A percentile compares a stretch with the other conserved stretches of the same genome.
Evolutionary conservation across 2,113 vertebrate genomes (phyloP).

Genomic region (Phylloscopus trochilus): DNA sequence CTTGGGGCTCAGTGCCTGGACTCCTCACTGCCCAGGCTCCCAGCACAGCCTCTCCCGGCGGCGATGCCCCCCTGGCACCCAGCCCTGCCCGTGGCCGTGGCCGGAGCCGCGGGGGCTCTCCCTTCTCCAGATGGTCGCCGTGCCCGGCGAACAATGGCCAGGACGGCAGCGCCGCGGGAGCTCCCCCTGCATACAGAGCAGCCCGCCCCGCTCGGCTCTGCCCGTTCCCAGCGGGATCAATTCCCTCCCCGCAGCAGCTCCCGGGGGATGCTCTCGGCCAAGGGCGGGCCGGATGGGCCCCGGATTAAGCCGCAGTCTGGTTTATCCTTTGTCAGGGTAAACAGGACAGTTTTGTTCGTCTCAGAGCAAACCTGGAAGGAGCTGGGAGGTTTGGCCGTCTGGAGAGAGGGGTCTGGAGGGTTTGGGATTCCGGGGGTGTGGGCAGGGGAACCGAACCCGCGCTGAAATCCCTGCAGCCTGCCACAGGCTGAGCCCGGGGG

Average conservation of each 20-base stretch:
- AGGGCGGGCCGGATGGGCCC: neutral
- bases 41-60: too few species aligned
- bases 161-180: too few species aligned
- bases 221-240: neutral
- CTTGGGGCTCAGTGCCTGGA: too few species aligned
- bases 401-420: neutral
- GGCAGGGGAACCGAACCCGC: neutral
- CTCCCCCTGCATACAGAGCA: slow-evolving; percentile 31
- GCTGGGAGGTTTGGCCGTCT: too few species aligned
- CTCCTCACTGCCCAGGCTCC: too few species aligned
- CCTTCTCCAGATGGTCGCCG: neutral
- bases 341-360: neutral
- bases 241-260: neutral
- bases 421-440: neutral
- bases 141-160: neutral
- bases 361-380: neutral
- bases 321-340: neutral
- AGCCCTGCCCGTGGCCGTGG: fast-evolving
- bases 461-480: neutral
- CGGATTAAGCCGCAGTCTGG: neutral
- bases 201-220: neutral
- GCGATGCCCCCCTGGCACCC: too few species aligned
- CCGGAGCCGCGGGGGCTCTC: too few species aligned
- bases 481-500: neutral
- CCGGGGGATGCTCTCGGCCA: neutral